Base-by-base conservation (phyloP, 2,113 vertebrate species). In the Apteryx mantelli region DNA sequence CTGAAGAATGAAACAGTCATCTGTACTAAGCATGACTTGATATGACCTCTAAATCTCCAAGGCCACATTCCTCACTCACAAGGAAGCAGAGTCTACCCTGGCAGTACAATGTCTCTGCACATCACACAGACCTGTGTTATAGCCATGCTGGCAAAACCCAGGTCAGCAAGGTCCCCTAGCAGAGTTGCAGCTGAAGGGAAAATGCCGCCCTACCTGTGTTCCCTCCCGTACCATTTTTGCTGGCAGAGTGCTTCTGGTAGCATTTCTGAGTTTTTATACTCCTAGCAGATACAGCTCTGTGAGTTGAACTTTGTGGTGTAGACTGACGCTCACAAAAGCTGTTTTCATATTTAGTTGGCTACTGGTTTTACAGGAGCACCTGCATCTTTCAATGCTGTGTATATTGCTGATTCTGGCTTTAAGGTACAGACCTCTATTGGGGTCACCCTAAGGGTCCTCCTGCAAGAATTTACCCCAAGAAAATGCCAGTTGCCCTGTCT, bases 81-180 rank as follows among this genome's bases (percentile, higher is more conserved):
- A 56, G 32, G 46, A 60, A 34, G 18, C 38, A 46, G 28, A 46
- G 30, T 6, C 18, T 89, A 61, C 61, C 2, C 42, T 71, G 75
- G 79, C 44, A 52, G 42, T 3, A 9, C 0, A 0, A 7, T 25
- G 22, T 20, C n/a, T 64, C 16, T 34, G 40, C 82, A 18, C 21
- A 13, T 15, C 2, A 2, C 5, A 20, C 11, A 60, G 56, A 60
- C 56, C 56, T 60, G 8, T 78, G 34, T 58, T 88, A 5, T 42
- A 75, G 60, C 61, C 74, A 61, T 17, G 1, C 21, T 13, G 82
- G 20, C 36, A 71, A 22, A 28, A 15, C 34, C 26, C 2, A 3
- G 26, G 8, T 28, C 61, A 89, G 21, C 3, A 9, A 64, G 11
- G 26, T 38, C n/a, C 40, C 44, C 25, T 30, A 40, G 50, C 2